A percentile compares a stretch with the other conserved stretches of the same genome.
Evolutionary conservation across 2,888 invertebrate genomes (phyloP).

Genomic region (Ichneumoninae sp.): DNA sequence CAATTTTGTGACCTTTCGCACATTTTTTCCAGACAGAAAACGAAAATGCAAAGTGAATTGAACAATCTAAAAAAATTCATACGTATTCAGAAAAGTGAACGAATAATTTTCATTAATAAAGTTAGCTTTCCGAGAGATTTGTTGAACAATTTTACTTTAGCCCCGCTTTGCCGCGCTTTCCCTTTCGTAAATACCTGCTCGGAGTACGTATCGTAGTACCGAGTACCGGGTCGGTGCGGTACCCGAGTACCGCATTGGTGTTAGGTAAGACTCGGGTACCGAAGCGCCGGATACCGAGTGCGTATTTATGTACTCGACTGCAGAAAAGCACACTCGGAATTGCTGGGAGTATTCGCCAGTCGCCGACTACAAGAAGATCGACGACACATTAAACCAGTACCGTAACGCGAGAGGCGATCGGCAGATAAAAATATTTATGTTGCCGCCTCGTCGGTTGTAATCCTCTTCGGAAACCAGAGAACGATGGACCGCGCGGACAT

Average conservation of each 20-base stretch:
- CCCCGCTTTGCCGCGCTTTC: no score
- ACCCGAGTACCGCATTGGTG: no score
- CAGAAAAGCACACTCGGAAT: background rate
- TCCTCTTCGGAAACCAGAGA: slow-evolving; percentile 47
- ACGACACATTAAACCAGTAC: background rate
- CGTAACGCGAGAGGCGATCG: slow-evolving; percentile 31
- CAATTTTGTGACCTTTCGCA: no score
- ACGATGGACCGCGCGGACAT: slow-evolving; percentile 52
- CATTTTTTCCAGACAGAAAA: no score
- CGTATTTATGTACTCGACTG: background rate
- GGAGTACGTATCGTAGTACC: background rate
- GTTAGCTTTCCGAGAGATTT: no score
- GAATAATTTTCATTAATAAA: no score
- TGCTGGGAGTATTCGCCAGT: background rate
- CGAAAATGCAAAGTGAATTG: no score
- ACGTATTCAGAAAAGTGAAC: no score
- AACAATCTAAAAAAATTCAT: no score
- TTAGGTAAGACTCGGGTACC: no score
- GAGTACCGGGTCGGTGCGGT: background rate
- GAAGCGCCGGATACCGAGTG: background rate
- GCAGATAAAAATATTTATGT: slow-evolving; percentile 21
- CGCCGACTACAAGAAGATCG: background rate
- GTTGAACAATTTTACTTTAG: no score
- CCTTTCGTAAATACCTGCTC: background rate
- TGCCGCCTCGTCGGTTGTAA: background rate